Conservation (phyloP, 2,797 vertebrate species). For the Sciaenops ocellatus region DNA sequence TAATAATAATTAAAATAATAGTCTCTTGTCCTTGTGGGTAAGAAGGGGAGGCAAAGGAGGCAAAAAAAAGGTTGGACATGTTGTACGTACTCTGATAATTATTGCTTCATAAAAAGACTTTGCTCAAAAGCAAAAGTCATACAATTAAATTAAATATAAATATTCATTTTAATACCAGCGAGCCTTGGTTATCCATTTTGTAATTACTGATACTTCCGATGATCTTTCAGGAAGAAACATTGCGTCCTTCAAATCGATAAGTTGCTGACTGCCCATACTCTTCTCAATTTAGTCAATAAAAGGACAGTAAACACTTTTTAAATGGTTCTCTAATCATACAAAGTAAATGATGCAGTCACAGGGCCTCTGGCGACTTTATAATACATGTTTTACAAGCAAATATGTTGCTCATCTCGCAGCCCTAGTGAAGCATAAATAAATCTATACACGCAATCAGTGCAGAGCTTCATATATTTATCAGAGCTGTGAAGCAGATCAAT, state of each 20-base stretch:
- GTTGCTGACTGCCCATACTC: slow-evolving; percentile 61
- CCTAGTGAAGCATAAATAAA: slow-evolving; percentile 76
- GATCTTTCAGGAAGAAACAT: slow-evolving; percentile 45
- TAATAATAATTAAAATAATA: not conserved
- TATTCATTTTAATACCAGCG: not conserved
- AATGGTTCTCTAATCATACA: slow-evolving; percentile 80
- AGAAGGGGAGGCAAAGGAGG: not conserved
- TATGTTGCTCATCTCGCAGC: slow-evolving; percentile 72
- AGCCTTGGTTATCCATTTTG: slow-evolving; percentile 2
- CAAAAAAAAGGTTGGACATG: rapidly evolving
- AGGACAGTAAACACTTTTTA: slow-evolving; percentile 76
- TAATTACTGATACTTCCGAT: slow-evolving; percentile 18
- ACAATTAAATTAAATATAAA: not conserved
- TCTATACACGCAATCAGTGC: slow-evolving; percentile 77
- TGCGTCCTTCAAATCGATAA: slow-evolving; percentile 53
- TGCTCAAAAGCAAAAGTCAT: not conserved
- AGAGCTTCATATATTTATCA: slow-evolving; percentile 71
- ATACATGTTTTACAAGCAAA: slow-evolving; percentile 83
- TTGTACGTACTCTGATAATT: not conserved
- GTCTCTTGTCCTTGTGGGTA: not conserved
- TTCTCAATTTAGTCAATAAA: slow-evolving; percentile 75
- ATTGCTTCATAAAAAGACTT: not conserved
- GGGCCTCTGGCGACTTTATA: slow-evolving; percentile 72
- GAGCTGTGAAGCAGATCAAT: slow-evolving; percentile 73
- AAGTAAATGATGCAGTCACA: slow-evolving; percentile 77